Evolutionary conservation across 2,113 vertebrate genomes (phyloP), one percentile per base, ranked within the genome.

Genomic region (Ammospiza nelsoni): DNA sequence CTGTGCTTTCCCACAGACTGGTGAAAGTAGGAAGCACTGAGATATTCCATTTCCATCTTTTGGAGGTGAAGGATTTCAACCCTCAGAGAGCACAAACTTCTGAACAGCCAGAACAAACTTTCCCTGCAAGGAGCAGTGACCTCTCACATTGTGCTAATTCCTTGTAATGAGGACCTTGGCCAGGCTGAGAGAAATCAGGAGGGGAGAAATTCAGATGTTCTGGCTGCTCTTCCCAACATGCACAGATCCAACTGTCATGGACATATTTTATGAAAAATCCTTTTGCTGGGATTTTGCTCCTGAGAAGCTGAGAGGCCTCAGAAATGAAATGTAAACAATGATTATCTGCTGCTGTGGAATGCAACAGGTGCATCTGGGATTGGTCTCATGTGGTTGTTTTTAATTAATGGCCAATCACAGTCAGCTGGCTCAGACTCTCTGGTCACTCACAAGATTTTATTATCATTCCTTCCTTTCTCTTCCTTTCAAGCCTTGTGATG

Each of bases 201-300:
- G 39, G n/a, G 62, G 62, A 75, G 65, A 78, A 75, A 51, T 12
- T 33, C 25, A 61, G 20, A 41, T 72, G 46, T 73, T 90, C 49
- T 44, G 29, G 5, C 51, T 80, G 54, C 10, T 23, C 5, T 23
- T 61, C 48, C 15, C 7, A 17, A 24, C 0, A 0, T 29, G 41
- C 62, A 15, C 28, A 73, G 41, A 35, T 73, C 29, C 37, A 15
- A 25, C 13, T 25, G 8, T 25, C 24, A 51, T 5, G 23, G 48
- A 49, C 12, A 8, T 14, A 24, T 49, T 24, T 24, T 49, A 24
- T 24, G 23, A 49, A 49, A 49, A 49, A 49, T 49, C 12, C 23
- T 24, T 49, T 24, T 6, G 4, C 7, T 49, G 24, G 48, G 23
- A 49, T 49, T 12, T 49, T 49, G 24, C 11, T 49, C 12, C 12